Conservation (phyloP, 2,113 vertebrate genomes). For the Dipodomys merriami region DNA sequence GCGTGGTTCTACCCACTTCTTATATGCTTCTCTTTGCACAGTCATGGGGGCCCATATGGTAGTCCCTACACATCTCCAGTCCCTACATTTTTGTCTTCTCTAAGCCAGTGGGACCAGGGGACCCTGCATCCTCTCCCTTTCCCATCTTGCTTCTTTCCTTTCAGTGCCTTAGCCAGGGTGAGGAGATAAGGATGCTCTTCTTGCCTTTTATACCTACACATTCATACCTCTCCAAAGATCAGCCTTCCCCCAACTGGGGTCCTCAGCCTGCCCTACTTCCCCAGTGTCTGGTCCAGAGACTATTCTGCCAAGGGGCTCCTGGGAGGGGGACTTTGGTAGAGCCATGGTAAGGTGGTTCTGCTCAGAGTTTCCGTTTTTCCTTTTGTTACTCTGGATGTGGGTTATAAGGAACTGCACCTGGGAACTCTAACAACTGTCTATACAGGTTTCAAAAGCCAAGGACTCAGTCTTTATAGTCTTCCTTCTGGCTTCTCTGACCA, state of each 20-base stretch:
- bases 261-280: not conserved
- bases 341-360: not conserved
- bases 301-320: not conserved
- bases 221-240: constrained; percentile 70
- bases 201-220: constrained; percentile 66
- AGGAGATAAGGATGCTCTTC: constrained; percentile 59
- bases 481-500: constrained; percentile 25
- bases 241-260: not conserved
- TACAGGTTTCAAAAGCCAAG: constrained; percentile 17
- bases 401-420: not conserved
- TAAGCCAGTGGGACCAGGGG: constrained; percentile 33
- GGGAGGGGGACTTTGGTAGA: constrained; percentile 25
- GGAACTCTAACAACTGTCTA: constrained; percentile 6
- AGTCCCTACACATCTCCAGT: not conserved
- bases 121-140: not conserved
- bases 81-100: constrained; percentile 34
- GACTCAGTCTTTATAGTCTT: not conserved
- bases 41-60: not conserved
- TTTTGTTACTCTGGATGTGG: not conserved
- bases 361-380: constrained; percentile 51
- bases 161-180: constrained; percentile 75
- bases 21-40: constrained; percentile 69
- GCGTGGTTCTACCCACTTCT: constrained; percentile 49
- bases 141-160: constrained; percentile 27
- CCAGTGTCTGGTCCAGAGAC: not conserved